phyloP scores from a whole-genome alignment of 1,140 invertebrate genomes.

The Ostrea edulis region DNA sequence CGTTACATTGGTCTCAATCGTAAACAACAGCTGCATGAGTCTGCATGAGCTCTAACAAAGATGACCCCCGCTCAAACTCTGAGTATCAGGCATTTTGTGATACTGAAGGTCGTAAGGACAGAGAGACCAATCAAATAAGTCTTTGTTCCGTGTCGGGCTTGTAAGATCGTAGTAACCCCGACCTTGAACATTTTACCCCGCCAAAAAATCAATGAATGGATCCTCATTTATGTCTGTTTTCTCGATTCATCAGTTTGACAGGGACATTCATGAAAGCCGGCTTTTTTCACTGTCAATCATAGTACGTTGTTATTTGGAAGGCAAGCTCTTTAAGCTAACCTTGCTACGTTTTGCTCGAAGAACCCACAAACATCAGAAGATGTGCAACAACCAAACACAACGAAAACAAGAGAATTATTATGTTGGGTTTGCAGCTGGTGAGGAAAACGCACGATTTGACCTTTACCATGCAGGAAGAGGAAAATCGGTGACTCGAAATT shows the following conservation, averaged over 20 bases:
- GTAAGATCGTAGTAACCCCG: conserved; percentile 32
- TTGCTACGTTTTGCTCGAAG: no score
- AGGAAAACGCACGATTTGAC: background rate
- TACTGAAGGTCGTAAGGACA: conserved; percentile 19
- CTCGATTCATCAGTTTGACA: background rate
- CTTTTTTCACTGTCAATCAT: background rate
- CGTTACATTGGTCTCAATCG: background rate
- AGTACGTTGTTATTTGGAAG: no score
- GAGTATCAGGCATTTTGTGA: conserved; percentile 19
- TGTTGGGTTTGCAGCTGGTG: background rate
- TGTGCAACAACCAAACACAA: background rate
- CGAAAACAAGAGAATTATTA: background rate
- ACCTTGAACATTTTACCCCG: conserved; percentile 43
- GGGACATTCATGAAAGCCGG: background rate
- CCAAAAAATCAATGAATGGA: conserved; percentile 15
- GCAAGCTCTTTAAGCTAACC: no score
- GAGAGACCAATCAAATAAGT: background rate
- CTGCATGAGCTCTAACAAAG: background rate
- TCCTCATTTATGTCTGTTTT: background rate
- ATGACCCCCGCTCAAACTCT: background rate
- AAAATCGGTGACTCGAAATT: background rate
- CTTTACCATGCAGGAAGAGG: background rate
- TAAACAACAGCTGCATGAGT: conserved; percentile 3
- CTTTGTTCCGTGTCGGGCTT: background rate
- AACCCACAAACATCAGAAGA: background rate